These are phyloP conservation scores for Pheosia tremula DNA, from an alignment of 2,888 invertebrate genomes.

Conservation along the genomic window DNA sequence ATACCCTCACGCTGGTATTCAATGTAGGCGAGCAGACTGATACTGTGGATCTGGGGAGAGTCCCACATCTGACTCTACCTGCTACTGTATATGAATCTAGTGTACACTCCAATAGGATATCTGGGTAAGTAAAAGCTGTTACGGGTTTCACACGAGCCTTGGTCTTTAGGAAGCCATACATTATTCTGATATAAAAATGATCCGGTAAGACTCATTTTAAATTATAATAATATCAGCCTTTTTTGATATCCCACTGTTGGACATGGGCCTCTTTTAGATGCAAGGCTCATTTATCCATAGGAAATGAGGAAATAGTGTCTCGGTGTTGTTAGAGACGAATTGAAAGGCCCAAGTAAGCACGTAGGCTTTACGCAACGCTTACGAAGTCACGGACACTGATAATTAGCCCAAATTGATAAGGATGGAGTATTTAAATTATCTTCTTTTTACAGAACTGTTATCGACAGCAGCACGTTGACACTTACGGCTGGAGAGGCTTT, in stretches of 20 bases:
- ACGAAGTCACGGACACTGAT: too few species aligned
- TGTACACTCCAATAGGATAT: constrained; percentile 53
- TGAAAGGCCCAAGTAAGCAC: too few species aligned
- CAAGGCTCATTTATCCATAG: background rate
- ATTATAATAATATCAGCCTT: too few species aligned
- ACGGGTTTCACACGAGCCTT: too few species aligned
- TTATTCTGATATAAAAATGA: background rate
- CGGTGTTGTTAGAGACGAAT: too few species aligned
- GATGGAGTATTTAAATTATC: background rate
- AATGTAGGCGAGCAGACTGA: constrained; percentile 77
- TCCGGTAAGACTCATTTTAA: too few species aligned
- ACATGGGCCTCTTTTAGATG: too few species aligned
- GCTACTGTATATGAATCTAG: constrained; percentile 60
- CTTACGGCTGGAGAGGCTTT: constrained; percentile 61
- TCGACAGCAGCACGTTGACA: constrained; percentile 35
- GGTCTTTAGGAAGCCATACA: background rate
- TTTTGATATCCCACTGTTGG: too few species aligned
- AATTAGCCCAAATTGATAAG: too few species aligned
- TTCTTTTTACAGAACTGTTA: constrained; percentile 42
- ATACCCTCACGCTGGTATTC: constrained; percentile 72
- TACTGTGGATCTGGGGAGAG: constrained; percentile 61
- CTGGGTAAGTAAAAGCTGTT: constrained; percentile 50
- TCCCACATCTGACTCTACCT: constrained; percentile 47
- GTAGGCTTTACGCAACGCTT: too few species aligned
- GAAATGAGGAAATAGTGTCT: background rate